A percentile compares a stretch with the other conserved stretches of the same genome.
Conservation (phyloP, 2,888 invertebrate genomes). For the Brachylomia viminalis region DNA sequence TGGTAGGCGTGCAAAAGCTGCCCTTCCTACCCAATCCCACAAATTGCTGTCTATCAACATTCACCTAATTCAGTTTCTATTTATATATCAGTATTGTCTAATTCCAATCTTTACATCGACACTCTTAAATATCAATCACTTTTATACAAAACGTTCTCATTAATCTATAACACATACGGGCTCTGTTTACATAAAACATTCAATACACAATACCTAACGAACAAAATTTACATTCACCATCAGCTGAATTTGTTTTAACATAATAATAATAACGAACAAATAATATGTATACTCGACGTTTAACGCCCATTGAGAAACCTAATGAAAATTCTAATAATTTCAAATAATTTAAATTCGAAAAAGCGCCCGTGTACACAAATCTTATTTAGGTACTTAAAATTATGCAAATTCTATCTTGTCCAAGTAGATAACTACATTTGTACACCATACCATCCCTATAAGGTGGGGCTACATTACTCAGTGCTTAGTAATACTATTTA, state of each 20-base stretch:
- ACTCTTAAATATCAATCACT: conserved; percentile 62
- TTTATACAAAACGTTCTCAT: conserved; percentile 53
- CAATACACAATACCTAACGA: conserved; percentile 41
- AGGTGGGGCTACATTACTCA: conserved; percentile 80
- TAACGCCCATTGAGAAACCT: conserved; percentile 55
- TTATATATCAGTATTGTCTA: conserved; percentile 71
- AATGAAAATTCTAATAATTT: conserved; percentile 55
- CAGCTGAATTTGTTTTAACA: conserved; percentile 52
- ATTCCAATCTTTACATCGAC: conserved; percentile 63
- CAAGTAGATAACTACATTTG: conserved; percentile 72
- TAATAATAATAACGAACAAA: conserved; percentile 43
- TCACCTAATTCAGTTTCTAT: conserved; percentile 49
- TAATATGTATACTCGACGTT: conserved; percentile 56
- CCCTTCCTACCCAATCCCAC: conserved; percentile 23
- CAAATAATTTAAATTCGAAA: conserved; percentile 65
- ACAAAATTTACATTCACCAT: conserved; percentile 42
- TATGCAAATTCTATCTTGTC: conserved; percentile 68
- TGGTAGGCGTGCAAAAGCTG: conserved; percentile 27
- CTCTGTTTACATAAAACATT: conserved; percentile 48
- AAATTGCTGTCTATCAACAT: conserved; percentile 37
- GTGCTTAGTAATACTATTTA: conserved; percentile 84
- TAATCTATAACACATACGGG: conserved; percentile 50
- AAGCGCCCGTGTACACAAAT: conserved; percentile 61
- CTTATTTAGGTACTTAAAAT: conserved; percentile 58
- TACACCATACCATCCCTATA: conserved; percentile 76